Percentiles rank a stretch among this genome's conserved stretches.
Evolutionary conservation across 2,797 vertebrate genomes (phyloP).

Genomic region (Spinus pinus): DNA sequence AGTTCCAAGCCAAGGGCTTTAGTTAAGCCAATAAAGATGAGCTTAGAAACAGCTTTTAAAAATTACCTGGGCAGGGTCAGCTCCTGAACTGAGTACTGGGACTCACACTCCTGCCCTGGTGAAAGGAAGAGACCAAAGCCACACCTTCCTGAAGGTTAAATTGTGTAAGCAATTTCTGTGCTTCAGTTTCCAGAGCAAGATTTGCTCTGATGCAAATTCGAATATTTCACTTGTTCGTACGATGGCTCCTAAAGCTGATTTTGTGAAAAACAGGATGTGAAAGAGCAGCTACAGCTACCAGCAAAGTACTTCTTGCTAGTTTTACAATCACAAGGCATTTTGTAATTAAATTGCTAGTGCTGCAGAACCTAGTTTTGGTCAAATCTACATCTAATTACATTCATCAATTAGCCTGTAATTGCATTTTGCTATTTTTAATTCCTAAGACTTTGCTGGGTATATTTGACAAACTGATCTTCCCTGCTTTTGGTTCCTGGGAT

Average conservation of each 20-base stretch:
- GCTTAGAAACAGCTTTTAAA: neutral
- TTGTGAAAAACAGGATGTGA: neutral
- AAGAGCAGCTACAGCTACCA: neutral
- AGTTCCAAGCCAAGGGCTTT: neutral
- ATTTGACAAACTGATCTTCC: neutral
- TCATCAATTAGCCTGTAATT: slow-evolving; percentile 48
- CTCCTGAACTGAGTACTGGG: neutral
- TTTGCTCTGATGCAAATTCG: neutral
- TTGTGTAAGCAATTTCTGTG: neutral
- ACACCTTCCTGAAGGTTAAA: neutral
- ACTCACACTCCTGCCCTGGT: too few species aligned
- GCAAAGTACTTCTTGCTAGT: neutral
- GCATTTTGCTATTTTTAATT: slow-evolving; percentile 18
- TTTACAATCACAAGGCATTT: neutral
- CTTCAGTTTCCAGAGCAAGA: neutral
- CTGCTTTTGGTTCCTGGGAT: neutral
- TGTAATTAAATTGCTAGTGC: slow-evolving; percentile 18
- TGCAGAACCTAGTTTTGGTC: slow-evolving; percentile 35
- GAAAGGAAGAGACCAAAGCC: neutral
- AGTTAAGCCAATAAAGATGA: neutral
- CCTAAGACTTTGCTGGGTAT: neutral
- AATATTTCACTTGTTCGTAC: neutral
- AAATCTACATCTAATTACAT: slow-evolving; percentile 8
- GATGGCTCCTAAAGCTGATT: neutral
- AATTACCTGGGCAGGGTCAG: neutral